Evolutionary conservation across 1,140 invertebrate species (phyloP).

Genomic region (Ceratitis capitata): DNA sequence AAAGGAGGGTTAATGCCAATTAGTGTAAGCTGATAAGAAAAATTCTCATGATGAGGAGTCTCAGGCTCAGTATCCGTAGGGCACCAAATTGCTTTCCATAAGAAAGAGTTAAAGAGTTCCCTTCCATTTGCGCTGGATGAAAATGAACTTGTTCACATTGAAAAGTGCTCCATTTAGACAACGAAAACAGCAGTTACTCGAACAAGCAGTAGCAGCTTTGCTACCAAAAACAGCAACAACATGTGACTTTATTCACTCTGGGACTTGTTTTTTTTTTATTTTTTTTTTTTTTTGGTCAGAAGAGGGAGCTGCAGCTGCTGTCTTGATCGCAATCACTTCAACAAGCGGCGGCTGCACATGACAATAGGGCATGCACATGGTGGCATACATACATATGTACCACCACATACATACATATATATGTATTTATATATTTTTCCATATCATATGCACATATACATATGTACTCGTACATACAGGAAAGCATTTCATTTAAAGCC

Average conservation of each 20-base stretch:
- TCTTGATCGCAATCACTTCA: constrained; percentile 33
- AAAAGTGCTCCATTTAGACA: constrained; percentile 27
- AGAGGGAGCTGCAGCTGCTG: constrained; percentile 14
- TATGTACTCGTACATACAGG: not conserved
- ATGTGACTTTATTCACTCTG: too few species aligned
- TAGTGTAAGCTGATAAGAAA: too few species aligned
- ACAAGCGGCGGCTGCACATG: constrained; percentile 8
- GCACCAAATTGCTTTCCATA: too few species aligned
- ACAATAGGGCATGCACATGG: not conserved
- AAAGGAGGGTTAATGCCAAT: too few species aligned
- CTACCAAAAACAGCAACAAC: not conserved
- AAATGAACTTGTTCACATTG: constrained; percentile 30
- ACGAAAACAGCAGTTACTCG: not conserved
- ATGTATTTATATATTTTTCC: not conserved
- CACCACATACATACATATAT: not conserved
- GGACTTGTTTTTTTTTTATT: not conserved
- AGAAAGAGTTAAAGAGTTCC: too few species aligned
- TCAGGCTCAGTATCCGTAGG: too few species aligned
- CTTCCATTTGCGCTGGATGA: not conserved
- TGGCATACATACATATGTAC: not conserved
- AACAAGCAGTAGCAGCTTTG: not conserved
- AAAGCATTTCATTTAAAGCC: too few species aligned
- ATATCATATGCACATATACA: not conserved
- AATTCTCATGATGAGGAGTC: too few species aligned
- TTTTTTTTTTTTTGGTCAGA: not conserved